Conservation (phyloP, 2,797 vertebrate genomes). For the Capromys pilorides region DNA sequence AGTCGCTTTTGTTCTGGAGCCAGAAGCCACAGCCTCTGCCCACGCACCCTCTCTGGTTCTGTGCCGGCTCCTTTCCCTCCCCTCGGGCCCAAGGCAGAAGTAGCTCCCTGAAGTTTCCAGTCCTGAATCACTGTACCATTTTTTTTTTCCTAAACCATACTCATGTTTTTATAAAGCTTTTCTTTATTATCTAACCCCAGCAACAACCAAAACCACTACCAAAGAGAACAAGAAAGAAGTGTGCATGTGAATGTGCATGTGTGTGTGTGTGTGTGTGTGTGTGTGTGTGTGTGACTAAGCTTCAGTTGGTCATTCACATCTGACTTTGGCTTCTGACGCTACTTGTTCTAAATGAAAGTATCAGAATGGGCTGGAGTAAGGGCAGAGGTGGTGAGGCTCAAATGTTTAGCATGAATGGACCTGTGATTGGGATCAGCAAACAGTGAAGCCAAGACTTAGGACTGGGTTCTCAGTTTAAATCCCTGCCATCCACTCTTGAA, state of each 20-base stretch:
- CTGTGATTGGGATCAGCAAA: neutral
- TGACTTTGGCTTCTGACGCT: neutral
- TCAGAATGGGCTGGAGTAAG: neutral
- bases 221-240: neutral
- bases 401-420: neutral
- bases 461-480: neutral
- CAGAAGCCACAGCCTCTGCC: neutral
- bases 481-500: neutral
- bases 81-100: no score
- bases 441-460: neutral
- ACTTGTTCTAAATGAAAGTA: neutral
- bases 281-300: neutral
- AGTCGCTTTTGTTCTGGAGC: neutral
- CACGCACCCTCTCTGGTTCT: neutral
- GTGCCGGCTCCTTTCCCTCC: neutral
- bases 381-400: fast-evolving
- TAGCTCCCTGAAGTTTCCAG: neutral
- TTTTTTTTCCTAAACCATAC: neutral
- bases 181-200: neutral
- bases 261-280: no score
- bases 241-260: no score
- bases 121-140: neutral
- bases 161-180: neutral
- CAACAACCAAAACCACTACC: neutral
- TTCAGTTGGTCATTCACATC: neutral